phyloP scores from a whole-genome alignment of 2,113 vertebrate species.

The Balaeniceps rex region DNA sequence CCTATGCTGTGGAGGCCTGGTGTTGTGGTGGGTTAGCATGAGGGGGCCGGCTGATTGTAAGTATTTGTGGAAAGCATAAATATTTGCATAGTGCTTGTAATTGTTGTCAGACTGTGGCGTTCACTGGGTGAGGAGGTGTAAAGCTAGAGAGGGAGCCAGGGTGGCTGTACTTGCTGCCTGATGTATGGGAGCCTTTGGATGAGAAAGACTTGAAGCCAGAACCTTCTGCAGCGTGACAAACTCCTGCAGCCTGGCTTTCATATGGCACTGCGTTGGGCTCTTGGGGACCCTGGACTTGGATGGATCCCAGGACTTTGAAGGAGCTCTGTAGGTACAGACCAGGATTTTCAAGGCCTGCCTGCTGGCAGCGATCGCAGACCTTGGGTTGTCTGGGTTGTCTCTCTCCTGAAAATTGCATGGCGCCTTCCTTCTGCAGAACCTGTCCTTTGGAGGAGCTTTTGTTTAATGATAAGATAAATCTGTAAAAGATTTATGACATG shows the following conservation, averaged over 20 bases:
- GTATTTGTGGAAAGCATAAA: background rate
- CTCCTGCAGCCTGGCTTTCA: background rate
- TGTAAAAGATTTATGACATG: background rate
- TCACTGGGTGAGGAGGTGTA: background rate
- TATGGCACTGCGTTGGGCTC: fast-evolving
- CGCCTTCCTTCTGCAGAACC: background rate
- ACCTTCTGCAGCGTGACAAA: background rate
- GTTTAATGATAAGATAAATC: background rate
- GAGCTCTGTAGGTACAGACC: background rate
- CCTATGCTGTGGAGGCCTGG: fast-evolving
- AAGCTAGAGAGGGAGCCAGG: background rate
- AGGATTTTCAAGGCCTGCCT: background rate
- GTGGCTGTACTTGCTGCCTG: background rate
- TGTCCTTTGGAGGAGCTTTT: background rate
- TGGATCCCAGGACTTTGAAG: background rate
- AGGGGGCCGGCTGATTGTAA: background rate
- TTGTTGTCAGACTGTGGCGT: background rate
- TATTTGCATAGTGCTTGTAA: background rate
- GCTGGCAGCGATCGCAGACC: background rate
- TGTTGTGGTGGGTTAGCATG: fast-evolving
- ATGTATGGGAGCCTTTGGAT: background rate
- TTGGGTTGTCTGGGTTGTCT: background rate
- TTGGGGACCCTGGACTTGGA: background rate
- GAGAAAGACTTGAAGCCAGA: background rate
- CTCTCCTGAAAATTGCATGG: background rate